Conservation (phyloP, 64 coral and sea anemone genomes). For the Pocillopora verrucosa region DNA sequence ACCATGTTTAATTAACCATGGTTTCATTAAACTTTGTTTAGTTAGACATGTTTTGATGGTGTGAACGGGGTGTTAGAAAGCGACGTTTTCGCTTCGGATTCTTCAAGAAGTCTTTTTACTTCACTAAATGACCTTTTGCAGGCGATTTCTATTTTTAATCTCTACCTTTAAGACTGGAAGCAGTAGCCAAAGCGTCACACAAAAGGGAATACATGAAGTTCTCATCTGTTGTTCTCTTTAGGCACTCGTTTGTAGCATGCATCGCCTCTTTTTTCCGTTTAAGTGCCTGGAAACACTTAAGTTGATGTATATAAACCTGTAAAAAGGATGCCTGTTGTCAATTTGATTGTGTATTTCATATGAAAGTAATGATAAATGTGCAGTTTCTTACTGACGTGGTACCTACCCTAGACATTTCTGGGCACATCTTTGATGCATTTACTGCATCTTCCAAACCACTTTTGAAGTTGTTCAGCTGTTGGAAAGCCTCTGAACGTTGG, state of each 20-base stretch:
- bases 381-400: neutral
- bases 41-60: no score
- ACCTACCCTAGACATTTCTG: constrained; percentile 7
- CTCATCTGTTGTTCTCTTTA: neutral
- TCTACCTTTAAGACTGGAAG: constrained; percentile 14
- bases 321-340: neutral
- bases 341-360: neutral
- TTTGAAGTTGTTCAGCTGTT: neutral
- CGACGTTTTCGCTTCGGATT: no score
- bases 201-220: neutral
- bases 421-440: neutral
- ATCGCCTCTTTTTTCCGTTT: neutral
- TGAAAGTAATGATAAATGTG: neutral
- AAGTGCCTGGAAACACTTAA: neutral
- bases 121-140: no score
- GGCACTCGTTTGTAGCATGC: constrained; percentile 1
- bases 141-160: neutral
- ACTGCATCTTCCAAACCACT: constrained; percentile 20
- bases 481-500: neutral
- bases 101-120: no score
- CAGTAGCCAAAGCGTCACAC: neutral
- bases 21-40: no score
- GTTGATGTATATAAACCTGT: constrained; percentile 4
- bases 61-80: no score
- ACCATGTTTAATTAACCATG: no score